Evolutionary conservation across 2,113 vertebrate genomes (phyloP).

Genomic region (Glaucidium brasilianum): DNA sequence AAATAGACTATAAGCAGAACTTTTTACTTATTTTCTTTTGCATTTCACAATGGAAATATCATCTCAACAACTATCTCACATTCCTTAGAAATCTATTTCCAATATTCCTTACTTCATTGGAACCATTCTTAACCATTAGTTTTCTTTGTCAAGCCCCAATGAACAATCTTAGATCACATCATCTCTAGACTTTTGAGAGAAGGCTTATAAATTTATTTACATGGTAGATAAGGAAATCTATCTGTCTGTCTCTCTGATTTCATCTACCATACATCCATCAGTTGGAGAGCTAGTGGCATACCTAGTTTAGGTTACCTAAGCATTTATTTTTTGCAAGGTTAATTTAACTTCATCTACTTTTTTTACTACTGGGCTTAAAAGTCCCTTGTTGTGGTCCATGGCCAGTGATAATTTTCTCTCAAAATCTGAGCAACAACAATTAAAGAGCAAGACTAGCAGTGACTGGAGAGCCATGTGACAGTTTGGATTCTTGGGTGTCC

Average conservation of each 20-base stretch:
- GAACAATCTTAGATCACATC: neutral
- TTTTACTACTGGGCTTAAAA: neutral
- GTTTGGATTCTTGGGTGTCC: neutral
- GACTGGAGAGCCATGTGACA: neutral
- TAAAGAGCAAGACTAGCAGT: neutral
- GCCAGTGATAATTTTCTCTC: neutral
- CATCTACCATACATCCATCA: neutral
- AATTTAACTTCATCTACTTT: neutral
- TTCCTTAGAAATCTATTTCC: neutral
- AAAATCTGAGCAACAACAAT: neutral
- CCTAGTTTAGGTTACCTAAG: neutral
- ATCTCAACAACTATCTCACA: neutral
- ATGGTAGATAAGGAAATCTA: neutral
- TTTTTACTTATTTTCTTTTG: neutral
- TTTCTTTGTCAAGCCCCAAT: neutral
- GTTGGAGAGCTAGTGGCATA: neutral
- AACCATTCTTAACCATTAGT: neutral
- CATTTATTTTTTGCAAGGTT: neutral
- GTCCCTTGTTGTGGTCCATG: neutral
- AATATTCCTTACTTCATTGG: neutral
- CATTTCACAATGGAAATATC: neutral
- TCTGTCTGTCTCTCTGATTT: neutral
- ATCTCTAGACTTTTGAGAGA: neutral
- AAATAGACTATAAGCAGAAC: neutral
- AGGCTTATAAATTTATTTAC: neutral